phyloP scores from a whole-genome alignment of 2,888 invertebrate species.

The Norana najaformis region DNA sequence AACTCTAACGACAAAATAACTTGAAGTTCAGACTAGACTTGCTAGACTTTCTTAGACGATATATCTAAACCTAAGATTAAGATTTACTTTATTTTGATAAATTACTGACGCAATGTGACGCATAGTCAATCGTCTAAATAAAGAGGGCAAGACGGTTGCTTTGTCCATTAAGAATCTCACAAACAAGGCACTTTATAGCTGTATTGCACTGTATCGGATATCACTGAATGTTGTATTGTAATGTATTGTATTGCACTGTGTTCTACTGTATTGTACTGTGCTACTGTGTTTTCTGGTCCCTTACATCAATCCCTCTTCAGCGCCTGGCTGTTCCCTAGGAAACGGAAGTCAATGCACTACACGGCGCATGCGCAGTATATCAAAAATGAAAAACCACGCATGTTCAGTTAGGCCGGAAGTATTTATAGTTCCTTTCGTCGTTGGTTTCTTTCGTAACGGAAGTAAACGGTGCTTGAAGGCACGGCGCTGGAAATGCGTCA shows the following conservation, averaged over 20 bases:
- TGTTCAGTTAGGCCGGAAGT: background rate
- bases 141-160: background rate
- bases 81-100: background rate
- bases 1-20: no score
- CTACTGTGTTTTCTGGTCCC: background rate
- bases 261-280: background rate
- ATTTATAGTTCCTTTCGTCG: background rate
- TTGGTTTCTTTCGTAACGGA: background rate
- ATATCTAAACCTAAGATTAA: background rate
- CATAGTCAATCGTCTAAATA: background rate
- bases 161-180: background rate
- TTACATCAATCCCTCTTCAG: background rate
- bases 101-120: background rate
- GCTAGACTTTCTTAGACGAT: conserved; percentile 6
- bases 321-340: background rate
- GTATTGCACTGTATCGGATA: background rate
- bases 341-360: background rate
- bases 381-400: background rate
- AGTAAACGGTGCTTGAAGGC: background rate
- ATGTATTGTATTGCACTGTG: background rate
- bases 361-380: background rate
- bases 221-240: background rate
- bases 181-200: background rate
- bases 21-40: conserved; percentile 5
- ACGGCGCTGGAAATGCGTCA: background rate